Percentiles rank a stretch among this genome's conserved stretches.
Conservation (phyloP, 2,113 vertebrate species). For the Psophia crepitans region DNA sequence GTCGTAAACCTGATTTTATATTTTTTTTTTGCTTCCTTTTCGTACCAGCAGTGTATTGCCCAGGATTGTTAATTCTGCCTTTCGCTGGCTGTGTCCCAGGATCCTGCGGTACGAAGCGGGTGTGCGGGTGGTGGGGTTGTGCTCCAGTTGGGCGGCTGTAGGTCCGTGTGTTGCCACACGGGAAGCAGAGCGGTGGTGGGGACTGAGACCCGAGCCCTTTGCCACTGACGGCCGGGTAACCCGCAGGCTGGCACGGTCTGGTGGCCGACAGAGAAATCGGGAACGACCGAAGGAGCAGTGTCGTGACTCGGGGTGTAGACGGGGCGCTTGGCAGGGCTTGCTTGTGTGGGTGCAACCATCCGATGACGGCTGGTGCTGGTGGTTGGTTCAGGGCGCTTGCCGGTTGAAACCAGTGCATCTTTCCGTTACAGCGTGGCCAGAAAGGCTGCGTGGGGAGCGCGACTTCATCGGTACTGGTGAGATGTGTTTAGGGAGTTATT, state of each 20-base stretch:
- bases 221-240: background rate
- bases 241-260: fast-evolving
- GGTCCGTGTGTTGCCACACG: background rate
- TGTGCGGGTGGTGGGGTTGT: fast-evolving
- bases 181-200: background rate
- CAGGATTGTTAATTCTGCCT: background rate
- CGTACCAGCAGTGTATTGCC: background rate
- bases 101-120: fast-evolving
- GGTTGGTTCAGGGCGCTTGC: background rate
- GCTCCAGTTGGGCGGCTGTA: background rate
- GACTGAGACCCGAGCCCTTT: background rate
- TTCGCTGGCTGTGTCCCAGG: background rate
- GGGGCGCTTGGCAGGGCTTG: fast-evolving
- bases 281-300: background rate
- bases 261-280: background rate
- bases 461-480: fast-evolving
- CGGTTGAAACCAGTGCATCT: background rate
- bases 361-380: background rate
- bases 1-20: background rate
- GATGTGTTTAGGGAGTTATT: background rate
- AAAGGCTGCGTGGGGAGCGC: background rate
- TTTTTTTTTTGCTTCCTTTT: background rate
- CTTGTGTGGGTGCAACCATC: background rate
- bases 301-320: background rate
- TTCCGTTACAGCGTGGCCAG: background rate